Evolutionary conservation across 2,888 invertebrate genomes (phyloP), one percentile per base, ranked within the genome.

Genomic region (Chrysolina americana): DNA sequence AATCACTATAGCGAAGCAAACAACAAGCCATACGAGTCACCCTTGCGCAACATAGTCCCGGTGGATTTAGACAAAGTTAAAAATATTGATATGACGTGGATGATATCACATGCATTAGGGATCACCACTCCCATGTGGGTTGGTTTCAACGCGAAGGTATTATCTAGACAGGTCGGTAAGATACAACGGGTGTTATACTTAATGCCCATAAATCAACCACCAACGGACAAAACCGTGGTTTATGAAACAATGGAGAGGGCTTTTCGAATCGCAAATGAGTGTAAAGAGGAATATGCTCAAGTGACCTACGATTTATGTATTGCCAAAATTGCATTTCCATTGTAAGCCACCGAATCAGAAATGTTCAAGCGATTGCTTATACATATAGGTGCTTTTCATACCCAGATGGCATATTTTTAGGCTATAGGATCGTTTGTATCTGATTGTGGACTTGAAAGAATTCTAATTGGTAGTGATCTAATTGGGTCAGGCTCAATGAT

Each of bases 381-480:
- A 64, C 74, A 83, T 53, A 70, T 84, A 4, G 83, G 83, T 64
- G 23, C 76, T 17, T 84, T 84, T 70, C 83, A 84, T 50, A 79
- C 83, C 15, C 6, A 17, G 36, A 79, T 80, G 78, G 75, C 83
- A 75, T 77, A 80, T 13, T 81, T 73, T 72, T 81, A 83, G 76
- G 82, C 81, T 59, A 59, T 83, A 19, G 83, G 83, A 15, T 81
- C 78, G 75, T 78, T 79, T 65, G 81, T 83, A 21, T 68, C 65
- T 59, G 75, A 75, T 79, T 70, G 50, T 80, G 80, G 9, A 66
- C 81, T 17, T 11, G 3, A 50, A 17, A 15, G 2, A 50, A 17
- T 50, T 2, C 15, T 50, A 5, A 8, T 17, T 10, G n/a, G n/a
- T 2, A 50, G n/a, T 2, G 50, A 3, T 2, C 50, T 50, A 8